These are phyloP conservation scores for Amphipyra berbera DNA, from an alignment of 2,888 invertebrate genomes.

Conservation along the genomic window DNA sequence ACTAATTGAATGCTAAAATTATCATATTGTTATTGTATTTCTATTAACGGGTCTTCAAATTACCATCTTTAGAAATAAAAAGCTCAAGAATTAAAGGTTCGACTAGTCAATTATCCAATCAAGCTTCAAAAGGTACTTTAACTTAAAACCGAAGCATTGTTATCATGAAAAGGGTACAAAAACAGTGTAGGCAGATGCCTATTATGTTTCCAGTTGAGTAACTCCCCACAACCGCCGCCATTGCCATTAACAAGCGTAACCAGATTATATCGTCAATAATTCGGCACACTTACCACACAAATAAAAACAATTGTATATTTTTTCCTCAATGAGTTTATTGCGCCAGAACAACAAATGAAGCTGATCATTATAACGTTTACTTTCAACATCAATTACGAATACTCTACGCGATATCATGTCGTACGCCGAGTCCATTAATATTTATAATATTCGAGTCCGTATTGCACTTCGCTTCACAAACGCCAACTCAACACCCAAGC, in stretches of 20 bases:
- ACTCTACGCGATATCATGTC: constrained; percentile 86
- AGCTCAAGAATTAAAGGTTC: constrained; percentile 46
- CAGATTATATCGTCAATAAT: constrained; percentile 68
- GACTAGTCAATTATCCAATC: constrained; percentile 55
- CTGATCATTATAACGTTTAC: constrained; percentile 89
- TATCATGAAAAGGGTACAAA: constrained; percentile 54
- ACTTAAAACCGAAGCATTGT: constrained; percentile 52
- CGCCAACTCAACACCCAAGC: constrained; percentile 81
- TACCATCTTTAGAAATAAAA: constrained; percentile 53
- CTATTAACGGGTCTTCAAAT: constrained; percentile 44
- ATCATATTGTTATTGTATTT: constrained; percentile 60
- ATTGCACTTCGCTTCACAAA: constrained; percentile 87
- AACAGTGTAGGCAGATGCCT: constrained; percentile 61
- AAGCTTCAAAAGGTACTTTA: constrained; percentile 54
- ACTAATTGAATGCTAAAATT: constrained; percentile 68
- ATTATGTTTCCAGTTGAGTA: constrained; percentile 70
- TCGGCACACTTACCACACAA: constrained; percentile 73
- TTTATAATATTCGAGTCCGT: constrained; percentile 85
- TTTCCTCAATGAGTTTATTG: constrained; percentile 89
- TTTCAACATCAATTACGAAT: constrained; percentile 90
- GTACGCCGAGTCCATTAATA: constrained; percentile 83
- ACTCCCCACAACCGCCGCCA: constrained; percentile 64
- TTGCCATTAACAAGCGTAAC: constrained; percentile 71
- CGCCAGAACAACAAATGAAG: constrained; percentile 90
- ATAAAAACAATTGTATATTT: constrained; percentile 83